Percentiles rank a stretch among this genome's conserved stretches.
Conservation (phyloP, 2,797 vertebrate species). For the Melanotaenia parkinsoni region DNA sequence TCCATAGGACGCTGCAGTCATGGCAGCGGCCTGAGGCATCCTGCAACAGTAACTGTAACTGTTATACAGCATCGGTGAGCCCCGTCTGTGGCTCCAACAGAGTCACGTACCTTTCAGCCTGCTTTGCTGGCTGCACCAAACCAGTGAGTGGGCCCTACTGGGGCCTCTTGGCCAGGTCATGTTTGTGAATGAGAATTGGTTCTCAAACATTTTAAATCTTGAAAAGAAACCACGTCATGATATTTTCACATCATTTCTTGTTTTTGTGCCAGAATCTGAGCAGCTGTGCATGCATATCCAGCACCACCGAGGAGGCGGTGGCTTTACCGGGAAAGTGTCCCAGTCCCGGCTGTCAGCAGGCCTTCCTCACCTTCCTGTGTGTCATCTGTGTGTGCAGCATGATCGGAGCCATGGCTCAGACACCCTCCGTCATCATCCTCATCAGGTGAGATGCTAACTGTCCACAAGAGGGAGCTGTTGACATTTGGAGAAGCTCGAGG, state of each 20-base stretch:
- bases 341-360: slow-evolving; percentile 94
- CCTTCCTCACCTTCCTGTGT: slow-evolving; percentile 97
- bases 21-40: slow-evolving; percentile 86
- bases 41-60: slow-evolving; percentile 96
- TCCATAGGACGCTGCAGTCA: slow-evolving; percentile 76
- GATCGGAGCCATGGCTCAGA: slow-evolving; percentile 99
- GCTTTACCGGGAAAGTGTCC: slow-evolving; percentile 95
- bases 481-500: not conserved
- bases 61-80: slow-evolving; percentile 94
- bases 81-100: slow-evolving; percentile 96
- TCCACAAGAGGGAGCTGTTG: slow-evolving; percentile 59
- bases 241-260: not conserved
- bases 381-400: slow-evolving; percentile 98
- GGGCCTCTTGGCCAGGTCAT: too few species aligned
- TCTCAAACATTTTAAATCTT: not conserved
- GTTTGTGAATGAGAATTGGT: too few species aligned
- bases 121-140: slow-evolving; percentile 96
- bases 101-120: slow-evolving; percentile 97
- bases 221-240: not conserved
- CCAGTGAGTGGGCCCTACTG: slow-evolving; percentile 78
- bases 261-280: slow-evolving; percentile 89
- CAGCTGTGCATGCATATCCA: slow-evolving; percentile 89
- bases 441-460: slow-evolving; percentile 76
- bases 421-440: slow-evolving; percentile 96
- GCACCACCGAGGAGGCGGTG: slow-evolving; percentile 86